Evolutionary conservation across 2,888 invertebrate genomes (phyloP), one percentile per base, ranked within the genome.

Genomic region (Heliothis peltigera): DNA sequence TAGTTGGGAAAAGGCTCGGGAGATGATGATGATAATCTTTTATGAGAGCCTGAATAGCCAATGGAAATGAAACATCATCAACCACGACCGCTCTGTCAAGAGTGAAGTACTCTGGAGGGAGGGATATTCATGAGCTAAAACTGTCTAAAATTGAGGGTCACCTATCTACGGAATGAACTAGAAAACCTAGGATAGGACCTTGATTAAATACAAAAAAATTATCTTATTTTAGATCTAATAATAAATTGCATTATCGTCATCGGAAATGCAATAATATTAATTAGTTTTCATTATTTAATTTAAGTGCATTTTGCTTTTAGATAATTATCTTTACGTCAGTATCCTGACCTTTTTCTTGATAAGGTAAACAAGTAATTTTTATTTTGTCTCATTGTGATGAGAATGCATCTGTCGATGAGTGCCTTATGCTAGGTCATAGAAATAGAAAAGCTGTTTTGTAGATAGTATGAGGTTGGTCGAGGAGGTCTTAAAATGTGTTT

Each of bases 211-310:
- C 19, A 10, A n/a, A 35, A 1, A 10, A 28, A 35, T 49, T 4
- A 5, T 32, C 15, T 39, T 28, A 21, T 25, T 62, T 51, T 32
- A 51, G 32, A 5, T 22, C 6, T 25, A n/a, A 18, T 10, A 35
- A 43, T 17, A 46, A 42, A 65, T 2, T 43, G 4, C 28, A 0
- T 1, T 22, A n/a, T 21, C 59, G 35, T 58, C 25, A 44, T 15
- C 35, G 68, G 68, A 65, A 49, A 28, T 28, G 8, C 8, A 15
- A 39, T 2, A 54, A 19, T 51, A 18, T 19, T 28, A 39, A 15
- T 7, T 17, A 0, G 17, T 15, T 57, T 5, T n/a, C 32, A 22
- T 21, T 8, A n/a, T 47, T 17, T 22, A 43, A 2, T n/a, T 17
- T 10, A n/a, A 42, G 17, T 17, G 6, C 42, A 17, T n/a, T n/a